Conservation (phyloP, 2,888 invertebrate genomes). For the Oegoconia quadripuncta region DNA sequence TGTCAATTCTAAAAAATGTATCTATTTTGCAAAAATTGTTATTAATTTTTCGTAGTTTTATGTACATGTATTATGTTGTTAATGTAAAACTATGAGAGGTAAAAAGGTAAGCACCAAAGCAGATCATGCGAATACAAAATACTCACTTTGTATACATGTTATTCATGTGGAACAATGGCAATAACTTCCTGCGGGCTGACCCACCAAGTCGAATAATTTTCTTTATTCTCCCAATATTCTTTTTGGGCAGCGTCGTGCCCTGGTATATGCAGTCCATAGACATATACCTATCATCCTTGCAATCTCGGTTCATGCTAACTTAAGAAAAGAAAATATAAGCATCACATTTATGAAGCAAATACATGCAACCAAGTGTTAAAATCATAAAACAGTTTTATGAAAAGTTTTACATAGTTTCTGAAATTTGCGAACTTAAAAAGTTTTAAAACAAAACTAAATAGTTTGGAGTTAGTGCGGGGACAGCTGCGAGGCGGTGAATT, state of each 20-base stretch:
- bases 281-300: conserved; percentile 80
- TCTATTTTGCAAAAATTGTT: too few relatives aligned
- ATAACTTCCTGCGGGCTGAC: conserved; percentile 49
- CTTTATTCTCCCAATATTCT: conserved; percentile 70
- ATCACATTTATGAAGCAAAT: conserved; percentile 28
- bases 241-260: conserved; percentile 79
- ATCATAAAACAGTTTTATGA: conserved; percentile 9
- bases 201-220: conserved; percentile 78
- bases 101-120: conserved; percentile 17
- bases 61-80: too few relatives aligned
- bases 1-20: too few relatives aligned
- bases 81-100: conserved; percentile 35
- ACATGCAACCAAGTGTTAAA: background rate
- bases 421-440: too few relatives aligned
- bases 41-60: too few relatives aligned
- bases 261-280: conserved; percentile 82
- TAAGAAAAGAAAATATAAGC: conserved; percentile 44
- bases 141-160: conserved; percentile 38
- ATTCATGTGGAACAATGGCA: conserved; percentile 34
- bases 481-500: too few relatives aligned
- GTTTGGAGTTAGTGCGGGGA: too few relatives aligned
- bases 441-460: too few relatives aligned
- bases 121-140: conserved; percentile 18
- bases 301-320: conserved; percentile 81
- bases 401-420: too few relatives aligned